Evolutionary conservation across 1,140 invertebrate genomes (phyloP).

Genomic region (Microplitis mediator): DNA sequence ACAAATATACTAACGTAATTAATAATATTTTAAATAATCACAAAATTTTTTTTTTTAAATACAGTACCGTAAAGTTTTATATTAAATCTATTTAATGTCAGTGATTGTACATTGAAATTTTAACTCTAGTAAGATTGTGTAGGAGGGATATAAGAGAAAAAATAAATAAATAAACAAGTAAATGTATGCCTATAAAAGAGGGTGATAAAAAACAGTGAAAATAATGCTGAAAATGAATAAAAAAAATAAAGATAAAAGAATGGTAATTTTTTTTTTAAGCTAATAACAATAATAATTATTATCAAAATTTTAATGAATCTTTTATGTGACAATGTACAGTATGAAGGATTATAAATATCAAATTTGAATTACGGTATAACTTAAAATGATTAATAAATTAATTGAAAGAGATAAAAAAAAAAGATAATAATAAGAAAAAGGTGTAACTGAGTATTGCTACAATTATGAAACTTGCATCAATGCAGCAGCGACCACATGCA

Average conservation of each 20-base stretch:
- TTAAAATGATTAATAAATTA: too few species aligned
- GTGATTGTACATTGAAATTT: neutral
- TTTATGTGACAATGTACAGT: too few species aligned
- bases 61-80: too few species aligned
- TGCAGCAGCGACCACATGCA: conserved; percentile 62
- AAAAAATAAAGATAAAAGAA: neutral
- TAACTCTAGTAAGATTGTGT: neutral
- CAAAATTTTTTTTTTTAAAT: too few species aligned
- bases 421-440: neutral
- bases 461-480: conserved; percentile 56
- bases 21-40: too few species aligned
- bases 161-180: too few species aligned
- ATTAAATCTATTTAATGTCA: neutral
- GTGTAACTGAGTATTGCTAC: neutral
- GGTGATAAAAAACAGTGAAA: neutral
- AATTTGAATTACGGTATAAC: too few species aligned
- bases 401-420: neutral
- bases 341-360: too few species aligned
- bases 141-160: neutral
- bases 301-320: too few species aligned
- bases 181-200: neutral
- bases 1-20: too few species aligned
- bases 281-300: neutral
- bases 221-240: neutral
- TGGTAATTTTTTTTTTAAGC: too few species aligned